These are phyloP conservation scores for Bellardia pandia DNA, from an alignment of 2,888 invertebrate species.

Conservation along the genomic window DNA sequence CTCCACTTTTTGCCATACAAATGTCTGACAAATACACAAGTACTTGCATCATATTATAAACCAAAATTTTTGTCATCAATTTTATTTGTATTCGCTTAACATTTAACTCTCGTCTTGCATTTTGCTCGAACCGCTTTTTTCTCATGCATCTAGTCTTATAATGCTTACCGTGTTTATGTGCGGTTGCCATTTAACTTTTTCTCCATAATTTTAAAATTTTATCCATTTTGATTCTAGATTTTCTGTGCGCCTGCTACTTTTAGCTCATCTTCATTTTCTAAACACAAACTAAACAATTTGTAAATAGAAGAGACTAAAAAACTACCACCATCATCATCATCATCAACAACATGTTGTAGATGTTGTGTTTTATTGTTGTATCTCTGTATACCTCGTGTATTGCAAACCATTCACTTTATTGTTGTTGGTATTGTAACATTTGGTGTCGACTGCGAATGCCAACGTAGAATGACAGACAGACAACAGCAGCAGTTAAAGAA, in stretches of 20 bases:
- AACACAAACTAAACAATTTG: constrained; percentile 57
- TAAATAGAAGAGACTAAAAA: not conserved
- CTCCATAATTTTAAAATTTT: constrained; percentile 36
- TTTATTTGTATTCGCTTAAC: too few relatives aligned
- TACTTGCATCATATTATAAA: too few relatives aligned
- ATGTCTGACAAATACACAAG: too few relatives aligned
- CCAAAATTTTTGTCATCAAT: too few relatives aligned
- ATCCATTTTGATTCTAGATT: constrained; percentile 47
- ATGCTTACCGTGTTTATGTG: constrained; percentile 20
- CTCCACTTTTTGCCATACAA: too few relatives aligned
- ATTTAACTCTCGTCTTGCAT: not conserved
- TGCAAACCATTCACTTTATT: constrained; percentile 32
- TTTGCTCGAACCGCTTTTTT: constrained; percentile 41
- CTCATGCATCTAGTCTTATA: constrained; percentile 2
- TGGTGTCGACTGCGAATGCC: constrained; percentile 15
- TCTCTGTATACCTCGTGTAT: not conserved
- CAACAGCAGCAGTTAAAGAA: not conserved
- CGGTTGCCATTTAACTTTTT: constrained; percentile 24
- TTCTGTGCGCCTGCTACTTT: constrained; percentile 79
- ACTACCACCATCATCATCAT: not conserved
- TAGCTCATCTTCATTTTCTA: constrained; percentile 82
- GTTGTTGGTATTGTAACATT: constrained; percentile 23
- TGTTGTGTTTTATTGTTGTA: constrained; percentile 26
- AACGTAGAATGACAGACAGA: not conserved
- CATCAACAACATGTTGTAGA: constrained; percentile 25